Percentiles rank a stretch among this genome's conserved stretches.
Conservation (phyloP, 2,113 vertebrate genomes). For the Lamprologus tigripictilis region DNA sequence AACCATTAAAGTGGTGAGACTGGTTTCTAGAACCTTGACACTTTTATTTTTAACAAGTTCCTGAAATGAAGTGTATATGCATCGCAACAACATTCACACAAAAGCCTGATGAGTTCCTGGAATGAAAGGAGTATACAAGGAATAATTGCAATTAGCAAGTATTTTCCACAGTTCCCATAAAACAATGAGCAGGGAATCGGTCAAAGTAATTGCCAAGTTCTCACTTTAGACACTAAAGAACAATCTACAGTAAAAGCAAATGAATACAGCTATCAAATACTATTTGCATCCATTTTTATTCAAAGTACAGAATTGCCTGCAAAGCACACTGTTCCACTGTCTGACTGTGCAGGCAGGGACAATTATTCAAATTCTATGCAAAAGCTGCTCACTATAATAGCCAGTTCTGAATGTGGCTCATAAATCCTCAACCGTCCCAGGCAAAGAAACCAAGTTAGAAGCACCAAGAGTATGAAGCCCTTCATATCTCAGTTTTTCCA, state of each 20-base stretch:
- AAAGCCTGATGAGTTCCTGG: background rate
- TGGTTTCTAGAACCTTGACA: background rate
- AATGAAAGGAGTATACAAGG: background rate
- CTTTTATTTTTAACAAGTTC: background rate
- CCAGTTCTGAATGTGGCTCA: background rate
- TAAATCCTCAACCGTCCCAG: background rate
- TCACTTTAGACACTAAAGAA: background rate
- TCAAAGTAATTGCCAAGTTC: background rate
- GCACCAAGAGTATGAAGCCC: background rate
- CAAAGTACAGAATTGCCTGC: background rate
- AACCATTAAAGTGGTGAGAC: background rate
- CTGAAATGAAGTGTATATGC: background rate
- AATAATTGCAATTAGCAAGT: background rate
- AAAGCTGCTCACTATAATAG: constrained; percentile 11
- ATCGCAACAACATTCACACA: background rate
- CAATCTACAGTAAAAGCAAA: background rate
- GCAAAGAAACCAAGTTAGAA: background rate
- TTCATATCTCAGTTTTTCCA: background rate
- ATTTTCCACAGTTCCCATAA: background rate
- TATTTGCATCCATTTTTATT: constrained; percentile 16
- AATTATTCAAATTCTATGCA: constrained; percentile 43
- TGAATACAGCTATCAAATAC: background rate
- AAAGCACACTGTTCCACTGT: background rate
- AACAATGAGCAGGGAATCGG: background rate
- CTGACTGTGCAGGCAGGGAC: background rate